Conservation (phyloP, 2,113 vertebrate species). For the human (Homo sapiens) region GRCh38 chr15:86800001-86800500, state of each 20-base stretch:
- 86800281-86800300: neutral
- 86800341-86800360: neutral
- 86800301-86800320: neutral
- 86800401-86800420: neutral
- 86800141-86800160: neutral
- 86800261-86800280: neutral
- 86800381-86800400: neutral
- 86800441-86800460: neutral
- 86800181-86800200: neutral
- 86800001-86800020: slow-evolving; percentile 13
- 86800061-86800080: neutral
- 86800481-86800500: neutral
- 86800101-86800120: neutral
- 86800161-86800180: neutral
- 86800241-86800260: neutral
- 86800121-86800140: neutral
- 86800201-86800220: neutral
- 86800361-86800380: neutral
- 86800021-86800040: slow-evolving; percentile 25
- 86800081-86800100: slow-evolving; percentile 12
- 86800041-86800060: neutral
- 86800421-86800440: neutral
- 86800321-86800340: neutral
- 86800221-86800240: neutral
- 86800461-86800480: neutral